Conservation (phyloP, 2,888 invertebrate genomes). For the Drosophila flavopinicola region DNA sequence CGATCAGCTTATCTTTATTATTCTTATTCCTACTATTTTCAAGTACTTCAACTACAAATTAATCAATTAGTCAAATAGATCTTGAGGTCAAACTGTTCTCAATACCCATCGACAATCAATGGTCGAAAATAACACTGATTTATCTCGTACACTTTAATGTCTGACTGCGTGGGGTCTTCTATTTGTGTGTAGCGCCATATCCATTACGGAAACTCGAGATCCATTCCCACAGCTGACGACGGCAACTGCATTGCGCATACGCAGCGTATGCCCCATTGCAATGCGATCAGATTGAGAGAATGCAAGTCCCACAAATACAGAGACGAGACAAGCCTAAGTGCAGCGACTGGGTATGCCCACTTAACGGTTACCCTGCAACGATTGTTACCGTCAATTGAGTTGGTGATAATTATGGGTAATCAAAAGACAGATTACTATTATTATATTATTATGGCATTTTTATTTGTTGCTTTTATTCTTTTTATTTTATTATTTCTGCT, state of each 20-base stretch:
- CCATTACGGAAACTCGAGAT: slow-evolving; percentile 23
- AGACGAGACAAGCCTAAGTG: not conserved
- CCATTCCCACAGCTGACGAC: slow-evolving; percentile 26
- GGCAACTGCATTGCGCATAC: slow-evolving; percentile 51
- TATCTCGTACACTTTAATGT: slow-evolving; percentile 8
- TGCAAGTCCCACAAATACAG: no score
- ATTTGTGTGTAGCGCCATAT: slow-evolving; percentile 43
- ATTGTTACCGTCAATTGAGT: no score
- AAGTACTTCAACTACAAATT: no score
- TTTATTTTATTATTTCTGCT: no score
- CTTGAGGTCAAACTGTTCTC: not conserved
- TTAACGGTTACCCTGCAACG: not conserved
- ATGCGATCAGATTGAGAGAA: slow-evolving; percentile 33
- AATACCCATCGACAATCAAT: not conserved
- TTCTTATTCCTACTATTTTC: not conserved
- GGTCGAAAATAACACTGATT: slow-evolving; percentile 6
- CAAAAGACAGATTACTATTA: no score
- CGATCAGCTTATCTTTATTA: no score
- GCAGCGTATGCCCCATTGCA: slow-evolving; percentile 42
- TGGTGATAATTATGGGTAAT: no score
- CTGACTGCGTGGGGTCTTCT: slow-evolving; percentile 17
- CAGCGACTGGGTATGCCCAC: not conserved
- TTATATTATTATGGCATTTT: no score
- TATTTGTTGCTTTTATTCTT: no score
- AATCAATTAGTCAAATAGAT: not conserved